phyloP scores from a whole-genome alignment of 2,888 invertebrate genomes.

The Papilio gigon region DNA sequence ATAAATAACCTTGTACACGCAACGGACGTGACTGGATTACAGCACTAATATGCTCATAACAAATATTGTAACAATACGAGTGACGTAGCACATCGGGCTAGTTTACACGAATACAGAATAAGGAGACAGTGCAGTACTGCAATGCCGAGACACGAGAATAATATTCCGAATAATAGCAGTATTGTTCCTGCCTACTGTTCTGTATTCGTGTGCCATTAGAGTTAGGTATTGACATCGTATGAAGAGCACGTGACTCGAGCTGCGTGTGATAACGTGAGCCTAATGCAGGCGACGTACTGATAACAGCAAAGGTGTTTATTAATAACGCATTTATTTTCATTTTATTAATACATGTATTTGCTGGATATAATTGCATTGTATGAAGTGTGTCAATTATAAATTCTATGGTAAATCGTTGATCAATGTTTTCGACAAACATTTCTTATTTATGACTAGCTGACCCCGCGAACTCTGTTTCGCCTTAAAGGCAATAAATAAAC shows the following conservation, averaged over 20 bases:
- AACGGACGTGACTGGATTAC: constrained; percentile 18
- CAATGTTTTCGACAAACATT: no score
- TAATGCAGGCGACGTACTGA: not conserved
- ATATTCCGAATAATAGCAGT: not conserved
- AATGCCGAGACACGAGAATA: not conserved
- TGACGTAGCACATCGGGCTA: constrained; percentile 13
- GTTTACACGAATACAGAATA: not conserved
- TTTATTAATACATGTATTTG: not conserved
- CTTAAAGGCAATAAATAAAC: no score
- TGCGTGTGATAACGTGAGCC: constrained; percentile 21
- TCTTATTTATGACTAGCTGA: no score
- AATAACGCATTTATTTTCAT: not conserved
- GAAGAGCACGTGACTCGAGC: constrained; percentile 1
- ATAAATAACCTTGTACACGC: not conserved
- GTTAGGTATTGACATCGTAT: not conserved
- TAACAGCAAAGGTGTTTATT: not conserved
- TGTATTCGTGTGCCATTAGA: not conserved
- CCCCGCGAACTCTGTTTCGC: no score
- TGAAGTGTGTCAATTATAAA: no score
- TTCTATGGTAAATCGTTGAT: no score
- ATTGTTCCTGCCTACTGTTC: not conserved
- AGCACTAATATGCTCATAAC: constrained; percentile 18
- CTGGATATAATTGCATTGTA: not conserved
- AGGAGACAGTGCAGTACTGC: not conserved
- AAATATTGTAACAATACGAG: constrained; percentile 25